Evolutionary conservation across 2,888 invertebrate genomes (phyloP).

Genomic region (Altica lythri): DNA sequence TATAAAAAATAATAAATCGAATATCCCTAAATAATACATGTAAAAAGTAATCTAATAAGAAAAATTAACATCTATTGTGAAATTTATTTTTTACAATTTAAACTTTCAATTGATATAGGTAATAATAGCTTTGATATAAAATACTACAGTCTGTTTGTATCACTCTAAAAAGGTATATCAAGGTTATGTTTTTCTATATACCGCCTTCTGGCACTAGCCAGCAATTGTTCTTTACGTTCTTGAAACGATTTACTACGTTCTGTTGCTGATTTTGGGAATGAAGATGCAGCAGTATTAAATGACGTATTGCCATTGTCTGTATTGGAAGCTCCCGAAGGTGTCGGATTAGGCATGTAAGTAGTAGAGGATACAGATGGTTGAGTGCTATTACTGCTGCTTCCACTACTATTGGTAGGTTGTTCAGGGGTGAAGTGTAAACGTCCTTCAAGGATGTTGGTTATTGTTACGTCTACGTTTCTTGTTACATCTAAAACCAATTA

Average conservation of each 20-base stretch:
- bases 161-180: constrained; percentile 44
- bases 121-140: too few species aligned
- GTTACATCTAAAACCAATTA: constrained; percentile 72
- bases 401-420: constrained; percentile 30
- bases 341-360: constrained; percentile 11
- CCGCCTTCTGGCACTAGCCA: constrained; percentile 74
- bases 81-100: too few species aligned
- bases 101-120: too few species aligned
- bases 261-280: constrained; percentile 63
- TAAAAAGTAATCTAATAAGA: too few species aligned
- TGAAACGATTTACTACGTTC: constrained; percentile 77
- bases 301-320: constrained; percentile 35
- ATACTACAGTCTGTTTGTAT: too few species aligned
- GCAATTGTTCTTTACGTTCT: constrained; percentile 77
- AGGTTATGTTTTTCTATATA: constrained; percentile 80
- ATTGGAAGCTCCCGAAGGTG: constrained; percentile 38
- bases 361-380: constrained; percentile 32
- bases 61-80: too few species aligned
- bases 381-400: constrained; percentile 4
- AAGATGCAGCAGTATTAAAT: constrained; percentile 54
- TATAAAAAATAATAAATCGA: too few species aligned
- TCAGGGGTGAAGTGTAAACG: constrained; percentile 67
- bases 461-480: constrained; percentile 76
- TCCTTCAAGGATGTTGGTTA: constrained; percentile 81
- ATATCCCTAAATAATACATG: too few species aligned